These are phyloP conservation scores for Machaerirhynchus nigripectus DNA, from an alignment of 2,113 vertebrate genomes.

Conservation along the genomic window DNA sequence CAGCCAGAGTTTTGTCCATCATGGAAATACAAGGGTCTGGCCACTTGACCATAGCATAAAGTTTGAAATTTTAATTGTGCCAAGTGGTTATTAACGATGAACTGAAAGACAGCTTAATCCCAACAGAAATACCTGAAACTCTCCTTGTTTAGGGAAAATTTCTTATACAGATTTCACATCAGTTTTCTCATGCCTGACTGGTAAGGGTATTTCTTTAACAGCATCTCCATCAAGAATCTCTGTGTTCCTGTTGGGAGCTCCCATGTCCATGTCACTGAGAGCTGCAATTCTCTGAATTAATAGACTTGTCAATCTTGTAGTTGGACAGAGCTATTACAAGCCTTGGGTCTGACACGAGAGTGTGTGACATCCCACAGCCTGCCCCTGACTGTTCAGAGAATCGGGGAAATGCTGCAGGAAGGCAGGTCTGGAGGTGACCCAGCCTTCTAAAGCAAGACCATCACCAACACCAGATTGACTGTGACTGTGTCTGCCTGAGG, in stretches of 20 bases:
- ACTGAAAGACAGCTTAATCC: neutral
- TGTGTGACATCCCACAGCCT: neutral
- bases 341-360: neutral
- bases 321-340: neutral
- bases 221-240: neutral
- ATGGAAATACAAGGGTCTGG: neutral
- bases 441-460: neutral
- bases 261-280: neutral
- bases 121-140: neutral
- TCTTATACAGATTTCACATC: neutral
- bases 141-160: neutral
- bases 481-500: neutral
- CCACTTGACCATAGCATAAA: neutral
- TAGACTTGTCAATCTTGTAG: neutral
- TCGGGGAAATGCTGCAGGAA: neutral
- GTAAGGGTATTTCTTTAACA: neutral
- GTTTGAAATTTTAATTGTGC: neutral
- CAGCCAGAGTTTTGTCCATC: neutral
- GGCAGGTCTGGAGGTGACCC: neutral
- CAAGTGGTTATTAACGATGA: neutral
- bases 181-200: neutral
- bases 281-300: neutral
- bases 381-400: neutral
- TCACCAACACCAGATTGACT: fast-evolving
- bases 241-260: neutral